phyloP scores from a whole-genome alignment of 2,797 vertebrate genomes.

The Acanthurus tractus region DNA sequence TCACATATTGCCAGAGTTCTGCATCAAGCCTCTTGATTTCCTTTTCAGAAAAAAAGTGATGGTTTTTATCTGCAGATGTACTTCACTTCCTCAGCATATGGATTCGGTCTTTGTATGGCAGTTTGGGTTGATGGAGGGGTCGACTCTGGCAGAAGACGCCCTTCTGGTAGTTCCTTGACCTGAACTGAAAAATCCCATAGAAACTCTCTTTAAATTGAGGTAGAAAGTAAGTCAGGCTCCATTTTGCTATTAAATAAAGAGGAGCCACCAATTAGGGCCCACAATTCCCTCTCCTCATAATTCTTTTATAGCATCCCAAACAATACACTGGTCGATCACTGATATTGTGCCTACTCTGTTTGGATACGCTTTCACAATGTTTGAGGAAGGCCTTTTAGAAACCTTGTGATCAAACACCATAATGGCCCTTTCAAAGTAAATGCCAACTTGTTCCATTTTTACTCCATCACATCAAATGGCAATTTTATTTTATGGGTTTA shows the following conservation, averaged over 20 bases:
- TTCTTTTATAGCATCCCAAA: slow-evolving; percentile 23
- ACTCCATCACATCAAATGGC: slow-evolving; percentile 21
- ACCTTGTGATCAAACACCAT: not conserved
- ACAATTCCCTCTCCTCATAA: slow-evolving; percentile 3
- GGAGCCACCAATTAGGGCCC: slow-evolving; percentile 13
- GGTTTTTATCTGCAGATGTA: slow-evolving; percentile 72
- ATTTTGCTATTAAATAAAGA: not conserved
- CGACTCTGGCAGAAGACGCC: slow-evolving; percentile 40
- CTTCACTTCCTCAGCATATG: slow-evolving; percentile 61
- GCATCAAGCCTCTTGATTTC: slow-evolving; percentile 54
- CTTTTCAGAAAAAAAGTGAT: slow-evolving; percentile 47
- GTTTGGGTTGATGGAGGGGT: slow-evolving; percentile 35
- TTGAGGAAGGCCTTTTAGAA: not conserved
- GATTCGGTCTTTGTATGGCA: slow-evolving; percentile 60
- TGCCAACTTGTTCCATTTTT: slow-evolving; percentile 23
- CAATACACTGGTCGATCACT: not conserved
- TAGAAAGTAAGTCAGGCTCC: not conserved
- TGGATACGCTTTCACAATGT: slow-evolving; percentile 13
- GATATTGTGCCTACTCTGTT: slow-evolving; percentile 4
- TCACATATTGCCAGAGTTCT: slow-evolving; percentile 50
- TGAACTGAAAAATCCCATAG: slow-evolving; percentile 24
- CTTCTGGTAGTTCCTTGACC: not conserved
- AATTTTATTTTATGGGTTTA: slow-evolving; percentile 30
- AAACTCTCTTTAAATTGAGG: slow-evolving; percentile 15
- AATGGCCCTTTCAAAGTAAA: slow-evolving; percentile 16